A percentile compares a stretch with the other conserved stretches of the same genome.
Conservation (phyloP, 2,888 invertebrate species). For the Schizaphis graminum region DNA sequence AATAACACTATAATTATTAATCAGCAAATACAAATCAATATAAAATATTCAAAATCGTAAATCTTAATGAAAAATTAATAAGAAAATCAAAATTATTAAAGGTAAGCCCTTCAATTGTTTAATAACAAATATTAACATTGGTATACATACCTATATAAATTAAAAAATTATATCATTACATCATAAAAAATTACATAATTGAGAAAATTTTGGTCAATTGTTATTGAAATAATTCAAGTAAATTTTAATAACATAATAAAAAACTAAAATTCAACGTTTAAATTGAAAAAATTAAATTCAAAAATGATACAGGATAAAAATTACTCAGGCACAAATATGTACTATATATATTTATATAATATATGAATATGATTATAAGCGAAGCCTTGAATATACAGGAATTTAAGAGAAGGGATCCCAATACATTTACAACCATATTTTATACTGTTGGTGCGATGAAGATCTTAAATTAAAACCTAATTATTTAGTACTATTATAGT, state of each 20-base stretch:
- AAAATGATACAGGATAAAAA: not conserved
- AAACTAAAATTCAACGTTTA: not conserved
- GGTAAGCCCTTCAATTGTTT: not conserved
- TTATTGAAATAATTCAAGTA: no score
- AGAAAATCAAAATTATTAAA: not conserved
- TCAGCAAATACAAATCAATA: not conserved
- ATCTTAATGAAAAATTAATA: not conserved
- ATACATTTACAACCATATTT: constrained; percentile 11
- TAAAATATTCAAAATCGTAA: not conserved
- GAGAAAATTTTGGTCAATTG: not conserved
- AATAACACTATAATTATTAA: not conserved
- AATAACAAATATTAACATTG: not conserved
- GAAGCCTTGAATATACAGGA: constrained; percentile 37
- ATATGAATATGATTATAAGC: not conserved
- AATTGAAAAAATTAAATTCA: not conserved
- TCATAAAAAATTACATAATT: not conserved
- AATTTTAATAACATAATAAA: not conserved
- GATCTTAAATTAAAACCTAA: constrained; percentile 11
- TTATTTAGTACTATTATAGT: constrained; percentile 4
- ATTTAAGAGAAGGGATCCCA: constrained; percentile 32
- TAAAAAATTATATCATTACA: not conserved
- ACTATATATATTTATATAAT: not conserved
- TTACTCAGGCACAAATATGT: not conserved
- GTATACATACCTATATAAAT: not conserved
- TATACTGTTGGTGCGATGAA: constrained; percentile 23